Evolutionary conservation across 2,888 invertebrate species (phyloP), one percentile per base, ranked within the genome.

Genomic region (Erpobdella octoculata): DNA sequence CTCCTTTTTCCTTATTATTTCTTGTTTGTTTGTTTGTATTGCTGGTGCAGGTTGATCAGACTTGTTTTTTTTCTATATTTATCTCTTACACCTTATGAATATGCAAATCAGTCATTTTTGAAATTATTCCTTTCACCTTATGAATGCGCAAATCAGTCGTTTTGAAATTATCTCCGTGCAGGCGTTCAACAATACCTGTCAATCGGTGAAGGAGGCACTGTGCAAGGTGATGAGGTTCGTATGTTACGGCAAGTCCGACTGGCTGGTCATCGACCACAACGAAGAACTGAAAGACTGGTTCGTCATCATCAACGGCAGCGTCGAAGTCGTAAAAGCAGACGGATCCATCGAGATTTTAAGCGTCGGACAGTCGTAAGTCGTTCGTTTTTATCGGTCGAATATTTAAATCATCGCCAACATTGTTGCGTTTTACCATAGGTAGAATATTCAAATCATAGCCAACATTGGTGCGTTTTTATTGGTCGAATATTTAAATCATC

Each of bases 281-380:
- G 69, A 25, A n/a, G 69, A 53, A 28, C n/a, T 58, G 18, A n/a
- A 35, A 28, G 21, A 33, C 35, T 69, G 69, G 69, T 69, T 58
- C 58, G 33, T 69, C 18, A 46, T 69, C 33, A 15, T 69, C 1
- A 48, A 69, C 21, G 69, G 69, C 41, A 48, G 48, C n/a, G 58
- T 69, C 48, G 58, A 69, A 25, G 69, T 69, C 3, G 28, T 33
- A 18, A 48, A 58, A 35, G 58, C 69, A 3, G 69, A 69, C 31
- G 69, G 69, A n/a, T 69, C 69, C 8, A 69, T 69, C 36, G 58
- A 48, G 2, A 21, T 69, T 18, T 18, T 69, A 2, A 48, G 21
- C 37, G 4, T 53, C 36, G 69, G 69, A 31, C 58, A 69, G n/a
- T 53, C 69, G 69, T 69, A 25, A 69, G 69, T 38, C 12, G 38